phyloP scores from a whole-genome alignment of 53 echinoderm and acorn worm genomes.

The Crossaster papposus region DNA sequence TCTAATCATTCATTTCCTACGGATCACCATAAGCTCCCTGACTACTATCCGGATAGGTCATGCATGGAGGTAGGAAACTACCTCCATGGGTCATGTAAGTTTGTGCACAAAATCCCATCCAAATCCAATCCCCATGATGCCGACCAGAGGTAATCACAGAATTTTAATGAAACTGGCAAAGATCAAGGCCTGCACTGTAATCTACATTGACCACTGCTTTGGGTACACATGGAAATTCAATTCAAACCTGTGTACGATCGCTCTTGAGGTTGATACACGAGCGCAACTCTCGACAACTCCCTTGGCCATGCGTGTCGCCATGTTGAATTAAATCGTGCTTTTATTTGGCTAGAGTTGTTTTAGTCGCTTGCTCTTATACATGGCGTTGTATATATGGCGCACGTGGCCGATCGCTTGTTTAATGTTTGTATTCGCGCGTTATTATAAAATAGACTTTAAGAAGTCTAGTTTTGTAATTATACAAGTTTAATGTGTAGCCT shows the following conservation, averaged over 20 bases:
- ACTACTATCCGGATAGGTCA: no score
- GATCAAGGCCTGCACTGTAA: no score
- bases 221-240: not conserved
- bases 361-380: not conserved
- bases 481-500: no score
- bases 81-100: no score
- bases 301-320: conserved; percentile 71
- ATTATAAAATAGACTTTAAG: not conserved
- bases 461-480: conserved; percentile 2
- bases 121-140: no score
- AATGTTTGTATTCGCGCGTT: no score
- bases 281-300: conserved; percentile 44
- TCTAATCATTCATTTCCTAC: no score
- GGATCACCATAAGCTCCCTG: no score
- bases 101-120: no score
- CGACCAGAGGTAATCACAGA: no score
- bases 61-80: no score
- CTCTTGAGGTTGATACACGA: conserved; percentile 27
- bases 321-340: conserved; percentile 29
- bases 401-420: not conserved
- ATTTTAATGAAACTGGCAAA: no score
- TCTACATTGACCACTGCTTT: not conserved
- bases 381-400: not conserved
- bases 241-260: conserved; percentile 29
- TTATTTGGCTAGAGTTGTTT: not conserved